phyloP scores from a whole-genome alignment of 2,113 vertebrate species.

The Galemys pyrenaicus region DNA sequence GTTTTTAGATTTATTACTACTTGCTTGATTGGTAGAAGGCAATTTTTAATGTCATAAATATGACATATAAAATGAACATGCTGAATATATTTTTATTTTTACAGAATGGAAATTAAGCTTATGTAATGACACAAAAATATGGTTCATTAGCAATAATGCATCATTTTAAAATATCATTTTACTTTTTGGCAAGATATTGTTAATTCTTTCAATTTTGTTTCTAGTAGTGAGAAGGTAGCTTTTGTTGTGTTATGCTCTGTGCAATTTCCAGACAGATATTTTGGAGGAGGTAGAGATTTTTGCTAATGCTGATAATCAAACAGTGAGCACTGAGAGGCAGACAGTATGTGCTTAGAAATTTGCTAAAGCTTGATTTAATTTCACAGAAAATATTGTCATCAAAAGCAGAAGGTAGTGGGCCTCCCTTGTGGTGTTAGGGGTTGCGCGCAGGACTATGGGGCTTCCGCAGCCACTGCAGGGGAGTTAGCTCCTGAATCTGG shows the following conservation, averaged over 20 bases:
- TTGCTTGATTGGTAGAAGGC: not conserved
- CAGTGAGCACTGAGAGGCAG: not conserved
- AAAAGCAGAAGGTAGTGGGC: not conserved
- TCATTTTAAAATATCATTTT: not conserved
- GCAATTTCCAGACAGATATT: not conserved
- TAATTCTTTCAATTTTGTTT: not conserved
- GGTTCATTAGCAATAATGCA: not conserved
- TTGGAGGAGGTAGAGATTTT: not conserved
- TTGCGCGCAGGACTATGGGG: no score
- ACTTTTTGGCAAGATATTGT: not conserved
- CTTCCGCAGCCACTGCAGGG: no score
- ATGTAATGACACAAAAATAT: not conserved
- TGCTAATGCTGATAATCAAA: not conserved
- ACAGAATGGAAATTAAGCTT: not conserved
- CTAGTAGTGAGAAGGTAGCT: not conserved
- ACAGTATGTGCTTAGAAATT: not conserved
- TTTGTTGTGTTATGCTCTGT: not conserved
- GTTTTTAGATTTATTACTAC: not conserved
- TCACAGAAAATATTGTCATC: not conserved
- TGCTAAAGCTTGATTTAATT: not conserved
- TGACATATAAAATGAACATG: not conserved
- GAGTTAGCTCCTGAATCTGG: no score
- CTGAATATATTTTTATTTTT: not conserved
- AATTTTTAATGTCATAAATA: slow-evolving; percentile 4
- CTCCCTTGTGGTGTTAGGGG: no score